Base-by-base conservation (phyloP, 37 sponge, comb jelly and placozoan species). In the Beroe forskalii region DNA sequence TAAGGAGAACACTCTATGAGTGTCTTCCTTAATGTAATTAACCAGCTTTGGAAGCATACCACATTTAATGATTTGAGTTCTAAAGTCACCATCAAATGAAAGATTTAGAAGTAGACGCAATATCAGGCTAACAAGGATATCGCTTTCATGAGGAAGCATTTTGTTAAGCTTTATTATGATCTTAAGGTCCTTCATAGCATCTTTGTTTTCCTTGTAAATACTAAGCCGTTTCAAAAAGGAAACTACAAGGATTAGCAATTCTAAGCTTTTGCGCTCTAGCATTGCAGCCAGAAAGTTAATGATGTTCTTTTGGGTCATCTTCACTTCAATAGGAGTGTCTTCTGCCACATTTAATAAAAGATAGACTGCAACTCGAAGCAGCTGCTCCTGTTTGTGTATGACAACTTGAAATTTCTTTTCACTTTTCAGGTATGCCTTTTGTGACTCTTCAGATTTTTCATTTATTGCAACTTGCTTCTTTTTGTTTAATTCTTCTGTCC, bases 141-240 rank as follows among this genome's bases (percentile, higher is more conserved):
- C 97, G 91, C 93, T 93, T 32, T 95, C 89, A 69, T 76, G 76
- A 8, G 97, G 94, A 27, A 96, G 41, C 37, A 96, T 76, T 19
- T 91, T 91, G 17, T 76, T 37, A 23, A 96, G 76, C 62, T 93
- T 94, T 76, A 89, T 92, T 22, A 96, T 23, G 12, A 96, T 55
- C 32, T 80, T 35, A 0, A 91, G 20, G 38, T 83, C 67, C 23
- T 94, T 96, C 97, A 97, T 97, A 9, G 91, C 94, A 19, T 95
- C 93, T 37, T 94, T 94, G 90, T 97, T 97, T 60, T 95, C 96
- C 14, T 23, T 76, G 41, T 92, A 95, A 67, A 97, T 93, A 76
- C 96, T 95, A 35, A 97, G 91, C 76, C 95, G 94, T 92, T 95
- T 97, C 41, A 97, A 94, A 60, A 97, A 97, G 3, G 96, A 94